phyloP scores from a whole-genome alignment of 2,113 vertebrate genomes.

The Argyrosomus japonicus region DNA sequence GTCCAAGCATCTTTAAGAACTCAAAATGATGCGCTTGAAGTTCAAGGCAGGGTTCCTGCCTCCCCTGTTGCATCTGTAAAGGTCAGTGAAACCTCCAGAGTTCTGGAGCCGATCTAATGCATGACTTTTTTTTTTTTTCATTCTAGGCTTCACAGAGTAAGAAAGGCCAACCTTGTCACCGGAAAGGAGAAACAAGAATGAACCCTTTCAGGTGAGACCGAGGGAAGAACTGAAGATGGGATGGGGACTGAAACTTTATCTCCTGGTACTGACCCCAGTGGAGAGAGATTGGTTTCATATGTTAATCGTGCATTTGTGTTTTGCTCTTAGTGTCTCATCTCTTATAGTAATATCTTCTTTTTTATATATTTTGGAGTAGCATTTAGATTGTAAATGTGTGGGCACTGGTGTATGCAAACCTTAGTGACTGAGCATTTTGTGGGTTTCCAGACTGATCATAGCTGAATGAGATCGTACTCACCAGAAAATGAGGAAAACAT shows the following conservation, averaged over 20 bases:
- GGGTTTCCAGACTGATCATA: no score
- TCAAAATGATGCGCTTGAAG: conserved; percentile 58
- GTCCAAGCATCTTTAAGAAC: conserved; percentile 7
- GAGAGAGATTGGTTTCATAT: neutral
- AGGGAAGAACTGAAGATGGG: conserved; percentile 39
- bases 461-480: no score
- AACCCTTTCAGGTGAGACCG: conserved; percentile 65
- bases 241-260: conserved; percentile 26
- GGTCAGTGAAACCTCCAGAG: conserved; percentile 68
- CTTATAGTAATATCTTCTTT: neutral
- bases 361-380: no score
- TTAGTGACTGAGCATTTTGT: no score
- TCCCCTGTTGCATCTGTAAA: conserved; percentile 64
- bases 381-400: no score
- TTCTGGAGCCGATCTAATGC: conserved; percentile 54
- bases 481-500: no score
- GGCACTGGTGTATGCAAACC: no score
- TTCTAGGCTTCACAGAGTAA: conserved; percentile 40
- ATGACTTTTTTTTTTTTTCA: conserved; percentile 43
- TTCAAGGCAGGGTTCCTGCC: conserved; percentile 45
- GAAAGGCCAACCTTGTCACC: conserved; percentile 69
- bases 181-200: conserved; percentile 47
- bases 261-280: neutral
- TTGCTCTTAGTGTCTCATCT: neutral
- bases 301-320: neutral